These are phyloP conservation scores for Caenorhabditis elegans DNA, from an alignment of 1,140 invertebrate species.

Conservation along the genomic window DNA sequence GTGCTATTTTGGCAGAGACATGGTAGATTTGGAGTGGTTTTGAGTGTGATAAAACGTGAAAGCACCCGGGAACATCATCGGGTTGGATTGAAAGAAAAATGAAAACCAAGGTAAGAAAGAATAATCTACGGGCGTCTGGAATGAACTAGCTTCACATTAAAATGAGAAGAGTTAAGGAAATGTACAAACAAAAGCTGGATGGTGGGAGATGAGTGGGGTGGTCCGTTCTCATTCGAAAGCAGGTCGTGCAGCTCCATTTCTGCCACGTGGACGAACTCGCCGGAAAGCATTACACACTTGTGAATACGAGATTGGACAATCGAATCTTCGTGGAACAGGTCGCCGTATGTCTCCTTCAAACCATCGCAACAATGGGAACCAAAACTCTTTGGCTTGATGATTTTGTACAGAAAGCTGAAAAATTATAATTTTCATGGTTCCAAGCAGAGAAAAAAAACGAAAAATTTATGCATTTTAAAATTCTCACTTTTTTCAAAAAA, in stretches of 20 bases:
- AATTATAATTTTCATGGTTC: too few species aligned
- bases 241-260: neutral
- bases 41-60: neutral
- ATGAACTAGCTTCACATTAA: slow-evolving; percentile 10
- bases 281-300: slow-evolving; percentile 9
- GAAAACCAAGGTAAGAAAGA: neutral
- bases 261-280: neutral
- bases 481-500: too few species aligned
- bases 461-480: neutral
- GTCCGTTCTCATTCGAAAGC: slow-evolving; percentile 1
- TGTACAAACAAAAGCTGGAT: neutral
- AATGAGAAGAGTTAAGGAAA: neutral
- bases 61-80: slow-evolving; percentile 8
- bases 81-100: neutral
- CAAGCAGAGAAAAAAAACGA: neutral
- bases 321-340: slow-evolving; percentile 33
- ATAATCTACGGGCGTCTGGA: neutral
- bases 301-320: neutral
- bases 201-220: too few species aligned
- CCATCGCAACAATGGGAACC: slow-evolving; percentile 37
- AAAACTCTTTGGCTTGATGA: slow-evolving; percentile 46
- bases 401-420: slow-evolving; percentile 45
- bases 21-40: neutral
- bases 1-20: slow-evolving; percentile 1
- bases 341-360: slow-evolving; percentile 32